Evolutionary conservation across 2,888 invertebrate species (phyloP).

Genomic region (Anorthoa munda): DNA sequence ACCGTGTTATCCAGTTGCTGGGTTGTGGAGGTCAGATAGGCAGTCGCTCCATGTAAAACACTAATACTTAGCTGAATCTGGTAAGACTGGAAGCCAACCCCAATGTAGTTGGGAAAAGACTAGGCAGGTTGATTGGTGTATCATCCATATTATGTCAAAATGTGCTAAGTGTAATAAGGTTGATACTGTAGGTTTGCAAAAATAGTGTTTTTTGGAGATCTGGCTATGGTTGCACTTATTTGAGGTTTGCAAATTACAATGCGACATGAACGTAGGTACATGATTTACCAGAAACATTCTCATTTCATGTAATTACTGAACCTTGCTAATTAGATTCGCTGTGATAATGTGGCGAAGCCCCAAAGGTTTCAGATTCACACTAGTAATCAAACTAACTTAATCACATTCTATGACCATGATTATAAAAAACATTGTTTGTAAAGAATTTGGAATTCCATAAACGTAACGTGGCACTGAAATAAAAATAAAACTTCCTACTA

Average conservation of each 20-base stretch:
- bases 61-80: too few relatives aligned
- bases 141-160: too few relatives aligned
- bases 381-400: constrained; percentile 27
- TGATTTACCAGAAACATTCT: not conserved
- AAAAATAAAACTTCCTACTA: constrained; percentile 50
- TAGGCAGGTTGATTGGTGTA: too few relatives aligned
- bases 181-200: not conserved
- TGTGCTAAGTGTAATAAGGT: too few relatives aligned
- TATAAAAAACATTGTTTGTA: constrained; percentile 23
- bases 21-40: too few relatives aligned
- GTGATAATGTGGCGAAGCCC: constrained; percentile 30
- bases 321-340: constrained; percentile 46
- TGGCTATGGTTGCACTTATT: not conserved
- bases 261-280: not conserved
- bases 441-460: constrained; percentile 12
- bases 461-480: constrained; percentile 32
- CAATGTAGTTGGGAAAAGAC: too few relatives aligned
- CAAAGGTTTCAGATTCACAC: constrained; percentile 25
- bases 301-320: constrained; percentile 3
- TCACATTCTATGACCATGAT: constrained; percentile 18
- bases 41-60: too few relatives aligned
- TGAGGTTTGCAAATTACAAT: not conserved
- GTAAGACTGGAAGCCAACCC: too few relatives aligned
- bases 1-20: too few relatives aligned
- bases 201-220: not conserved